Conservation (phyloP, 1,140 invertebrate species). For the Scaptomyza pallida region DNA sequence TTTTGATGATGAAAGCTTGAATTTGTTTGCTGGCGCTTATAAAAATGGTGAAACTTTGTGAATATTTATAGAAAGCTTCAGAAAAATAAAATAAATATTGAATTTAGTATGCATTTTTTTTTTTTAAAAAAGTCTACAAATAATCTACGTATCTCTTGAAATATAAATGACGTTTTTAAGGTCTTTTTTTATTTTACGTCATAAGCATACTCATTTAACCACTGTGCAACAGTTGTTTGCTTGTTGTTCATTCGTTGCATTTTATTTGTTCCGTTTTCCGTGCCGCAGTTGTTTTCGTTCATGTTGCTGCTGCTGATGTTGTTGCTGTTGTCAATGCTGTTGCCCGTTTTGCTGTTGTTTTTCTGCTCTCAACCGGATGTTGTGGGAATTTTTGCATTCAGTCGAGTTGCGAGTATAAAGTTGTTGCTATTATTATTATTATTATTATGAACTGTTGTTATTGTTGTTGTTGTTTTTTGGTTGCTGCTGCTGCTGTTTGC, state of each 20-base stretch:
- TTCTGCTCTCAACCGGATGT: conserved; percentile 74
- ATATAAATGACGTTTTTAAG: too few species aligned
- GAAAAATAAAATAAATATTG: too few species aligned
- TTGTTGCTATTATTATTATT: conserved; percentile 27
- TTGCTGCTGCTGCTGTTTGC: conserved; percentile 53
- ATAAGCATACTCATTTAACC: background rate
- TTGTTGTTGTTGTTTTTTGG: conserved; percentile 24
- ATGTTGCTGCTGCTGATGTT: conserved; percentile 44
- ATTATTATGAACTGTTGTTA: conserved; percentile 24
- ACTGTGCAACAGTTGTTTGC: conserved; percentile 43
- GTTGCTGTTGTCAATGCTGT: conserved; percentile 32
- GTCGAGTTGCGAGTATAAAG: conserved; percentile 29
- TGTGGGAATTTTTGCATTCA: conserved; percentile 81
- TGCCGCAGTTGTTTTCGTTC: conserved; percentile 26
- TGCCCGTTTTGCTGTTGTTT: conserved; percentile 46
- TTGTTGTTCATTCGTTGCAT: conserved; percentile 39
- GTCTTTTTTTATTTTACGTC: too few species aligned
- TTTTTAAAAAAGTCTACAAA: too few species aligned
- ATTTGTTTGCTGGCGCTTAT: too few species aligned
- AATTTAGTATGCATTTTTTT: too few species aligned
- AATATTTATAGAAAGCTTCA: too few species aligned
- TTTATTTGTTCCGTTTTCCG: conserved; percentile 77
- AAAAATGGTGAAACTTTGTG: too few species aligned
- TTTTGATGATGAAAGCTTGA: too few species aligned
- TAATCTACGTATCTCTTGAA: too few species aligned